Evolutionary conservation across 2,888 invertebrate species (phyloP).

Genomic region (Colostygia pectinataria): DNA sequence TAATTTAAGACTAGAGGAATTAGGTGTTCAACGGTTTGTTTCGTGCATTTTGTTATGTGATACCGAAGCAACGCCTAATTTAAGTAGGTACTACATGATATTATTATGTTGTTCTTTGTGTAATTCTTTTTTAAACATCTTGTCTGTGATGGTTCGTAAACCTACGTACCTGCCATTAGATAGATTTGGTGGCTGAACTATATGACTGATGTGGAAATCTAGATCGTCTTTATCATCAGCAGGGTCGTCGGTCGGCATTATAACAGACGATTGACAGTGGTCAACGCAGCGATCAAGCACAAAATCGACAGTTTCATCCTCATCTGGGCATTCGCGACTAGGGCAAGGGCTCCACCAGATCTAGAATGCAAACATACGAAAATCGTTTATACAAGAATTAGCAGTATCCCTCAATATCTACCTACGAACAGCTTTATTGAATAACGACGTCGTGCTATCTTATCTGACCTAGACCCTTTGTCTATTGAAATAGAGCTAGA

Average conservation of each 20-base stretch:
- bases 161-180: conserved; percentile 63
- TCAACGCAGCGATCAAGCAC: conserved; percentile 88
- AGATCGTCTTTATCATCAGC: conserved; percentile 78
- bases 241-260: conserved; percentile 64
- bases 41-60: conserved; percentile 9
- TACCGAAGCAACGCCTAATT: conserved; percentile 2
- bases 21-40: conserved; percentile 18
- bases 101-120: not conserved
- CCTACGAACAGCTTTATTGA: not conserved
- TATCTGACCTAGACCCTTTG: conserved; percentile 14
- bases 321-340: conserved; percentile 90
- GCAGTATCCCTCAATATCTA: too few species aligned
- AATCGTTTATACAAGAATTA: too few species aligned
- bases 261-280: conserved; percentile 85
- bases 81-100: not conserved
- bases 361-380: conserved; percentile 53
- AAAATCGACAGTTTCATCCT: conserved; percentile 87
- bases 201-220: conserved; percentile 80
- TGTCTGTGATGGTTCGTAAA: too few species aligned
- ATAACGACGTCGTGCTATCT: not conserved
- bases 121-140: not conserved
- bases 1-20: conserved; percentile 44
- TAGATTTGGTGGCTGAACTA: conserved; percentile 67
- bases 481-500: conserved; percentile 18
- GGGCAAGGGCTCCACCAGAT: conserved; percentile 94